phyloP scores from a whole-genome alignment of 2,113 vertebrate species.

The Trogon melanurus region DNA sequence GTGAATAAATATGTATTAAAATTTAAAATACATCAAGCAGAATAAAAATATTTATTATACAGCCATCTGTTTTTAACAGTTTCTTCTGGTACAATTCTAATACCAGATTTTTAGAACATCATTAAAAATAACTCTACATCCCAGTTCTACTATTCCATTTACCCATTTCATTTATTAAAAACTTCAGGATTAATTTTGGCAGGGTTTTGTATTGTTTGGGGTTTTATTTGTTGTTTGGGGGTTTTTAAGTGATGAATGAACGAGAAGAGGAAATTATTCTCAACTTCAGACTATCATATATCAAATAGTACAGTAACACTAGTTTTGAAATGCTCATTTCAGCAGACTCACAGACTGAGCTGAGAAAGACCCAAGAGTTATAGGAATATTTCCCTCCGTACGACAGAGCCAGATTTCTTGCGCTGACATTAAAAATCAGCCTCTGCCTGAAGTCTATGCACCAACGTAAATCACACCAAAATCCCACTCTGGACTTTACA shows the following conservation, averaged over 20 bases:
- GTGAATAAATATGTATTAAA: not conserved
- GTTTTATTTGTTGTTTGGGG: not conserved
- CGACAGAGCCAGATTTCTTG: not conserved
- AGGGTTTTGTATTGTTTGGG: not conserved
- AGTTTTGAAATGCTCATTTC: not conserved
- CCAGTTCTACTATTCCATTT: not conserved
- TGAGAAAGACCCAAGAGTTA: not conserved
- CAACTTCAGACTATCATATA: not conserved
- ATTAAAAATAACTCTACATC: not conserved
- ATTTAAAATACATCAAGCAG: not conserved
- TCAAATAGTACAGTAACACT: not conserved
- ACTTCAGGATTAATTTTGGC: not conserved
- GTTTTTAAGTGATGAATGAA: not conserved
- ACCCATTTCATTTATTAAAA: not conserved
- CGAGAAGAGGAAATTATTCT: not conserved
- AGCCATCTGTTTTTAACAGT: not conserved
- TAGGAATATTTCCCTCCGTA: not conserved
- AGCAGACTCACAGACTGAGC: not conserved
- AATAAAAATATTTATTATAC: not conserved
- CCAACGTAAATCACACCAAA: not conserved
- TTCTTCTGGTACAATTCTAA: not conserved
- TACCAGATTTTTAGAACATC: not conserved
- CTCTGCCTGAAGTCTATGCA: not conserved
- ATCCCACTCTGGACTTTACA: not conserved
- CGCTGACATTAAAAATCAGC: not conserved